A percentile compares a stretch with the other conserved stretches of the same genome.
Conservation (phyloP, 2,888 invertebrate species). For the Congeria kusceri region DNA sequence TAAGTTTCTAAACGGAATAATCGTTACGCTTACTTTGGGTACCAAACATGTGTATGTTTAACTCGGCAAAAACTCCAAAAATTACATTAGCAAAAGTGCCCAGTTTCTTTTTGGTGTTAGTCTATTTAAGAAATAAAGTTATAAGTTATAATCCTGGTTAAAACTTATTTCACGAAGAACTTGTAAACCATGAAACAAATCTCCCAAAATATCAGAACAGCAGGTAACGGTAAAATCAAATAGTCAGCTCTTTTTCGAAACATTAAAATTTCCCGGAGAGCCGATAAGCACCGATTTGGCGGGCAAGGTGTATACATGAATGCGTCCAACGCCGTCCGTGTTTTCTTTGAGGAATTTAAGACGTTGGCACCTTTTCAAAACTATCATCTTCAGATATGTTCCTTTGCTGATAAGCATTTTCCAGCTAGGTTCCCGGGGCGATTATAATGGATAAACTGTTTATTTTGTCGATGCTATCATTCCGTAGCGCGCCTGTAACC, state of each 20-base stretch:
- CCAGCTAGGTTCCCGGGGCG: constrained; percentile 20
- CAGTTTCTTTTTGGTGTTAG: too few relatives aligned
- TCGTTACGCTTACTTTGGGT: too few relatives aligned
- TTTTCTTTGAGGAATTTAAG: neutral
- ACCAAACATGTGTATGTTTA: too few relatives aligned
- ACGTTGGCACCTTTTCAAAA: constrained; percentile 14
- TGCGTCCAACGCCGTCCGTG: neutral
- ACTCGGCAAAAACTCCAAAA: too few relatives aligned
- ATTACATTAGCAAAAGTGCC: too few relatives aligned
- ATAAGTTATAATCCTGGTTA: too few relatives aligned
- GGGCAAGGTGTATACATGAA: neutral
- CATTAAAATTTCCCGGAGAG: neutral
- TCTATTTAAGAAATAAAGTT: too few relatives aligned
- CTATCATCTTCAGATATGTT: constrained; percentile 20
- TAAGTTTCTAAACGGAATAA: too few relatives aligned
- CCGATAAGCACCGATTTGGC: neutral
- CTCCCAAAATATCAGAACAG: neutral
- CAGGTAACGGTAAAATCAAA: neutral
- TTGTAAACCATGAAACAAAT: neutral
- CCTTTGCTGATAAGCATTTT: constrained; percentile 29
- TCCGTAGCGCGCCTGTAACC: constrained; percentile 22
- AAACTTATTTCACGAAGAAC: too few relatives aligned
- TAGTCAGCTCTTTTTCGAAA: neutral
- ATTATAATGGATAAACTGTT: constrained; percentile 45
- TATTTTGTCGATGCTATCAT: constrained; percentile 51